These are phyloP conservation scores for Altica lythri DNA, from an alignment of 2,888 invertebrate species.

Conservation along the genomic window DNA sequence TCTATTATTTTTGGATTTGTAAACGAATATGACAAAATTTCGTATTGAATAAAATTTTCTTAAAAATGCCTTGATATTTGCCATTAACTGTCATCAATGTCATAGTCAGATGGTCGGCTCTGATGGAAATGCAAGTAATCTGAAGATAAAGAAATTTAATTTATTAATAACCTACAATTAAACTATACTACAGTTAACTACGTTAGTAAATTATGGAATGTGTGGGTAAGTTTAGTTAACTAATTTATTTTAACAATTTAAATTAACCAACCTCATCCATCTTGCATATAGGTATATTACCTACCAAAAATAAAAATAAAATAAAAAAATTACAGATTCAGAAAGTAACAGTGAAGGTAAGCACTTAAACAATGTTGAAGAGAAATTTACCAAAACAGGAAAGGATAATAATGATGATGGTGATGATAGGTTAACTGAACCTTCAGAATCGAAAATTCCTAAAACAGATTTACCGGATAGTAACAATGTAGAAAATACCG, in stretches of 20 bases:
- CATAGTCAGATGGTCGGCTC: conserved; percentile 19
- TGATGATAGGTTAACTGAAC: conserved; percentile 58
- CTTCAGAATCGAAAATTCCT: conserved; percentile 54
- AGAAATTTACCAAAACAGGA: conserved; percentile 47
- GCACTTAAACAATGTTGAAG: conserved; percentile 48
- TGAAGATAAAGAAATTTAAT: conserved; percentile 20
- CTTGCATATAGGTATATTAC: not conserved
- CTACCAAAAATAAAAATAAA: not conserved
- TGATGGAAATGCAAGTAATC: conserved; percentile 23
- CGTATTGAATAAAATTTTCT: no score
- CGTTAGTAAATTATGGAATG: conserved; percentile 33
- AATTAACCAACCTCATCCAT: conserved; percentile 3
- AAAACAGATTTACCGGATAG: conserved; percentile 48
- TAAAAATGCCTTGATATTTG: no score
- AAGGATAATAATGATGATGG: conserved; percentile 48
- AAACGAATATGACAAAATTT: no score
- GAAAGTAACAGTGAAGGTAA: conserved; percentile 59
- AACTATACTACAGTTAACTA: no score
- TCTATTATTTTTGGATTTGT: no score
- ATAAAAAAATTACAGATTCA: conserved; percentile 41
- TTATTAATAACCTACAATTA: conserved; percentile 1
- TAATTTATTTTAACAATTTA: not conserved
- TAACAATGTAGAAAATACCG: conserved; percentile 34
- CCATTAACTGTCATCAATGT: conserved; percentile 4
- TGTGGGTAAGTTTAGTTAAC: conserved; percentile 34